Base-by-base conservation (phyloP, 2,797 vertebrate genomes). In the Hippoglossus hippoglossus region DNA sequence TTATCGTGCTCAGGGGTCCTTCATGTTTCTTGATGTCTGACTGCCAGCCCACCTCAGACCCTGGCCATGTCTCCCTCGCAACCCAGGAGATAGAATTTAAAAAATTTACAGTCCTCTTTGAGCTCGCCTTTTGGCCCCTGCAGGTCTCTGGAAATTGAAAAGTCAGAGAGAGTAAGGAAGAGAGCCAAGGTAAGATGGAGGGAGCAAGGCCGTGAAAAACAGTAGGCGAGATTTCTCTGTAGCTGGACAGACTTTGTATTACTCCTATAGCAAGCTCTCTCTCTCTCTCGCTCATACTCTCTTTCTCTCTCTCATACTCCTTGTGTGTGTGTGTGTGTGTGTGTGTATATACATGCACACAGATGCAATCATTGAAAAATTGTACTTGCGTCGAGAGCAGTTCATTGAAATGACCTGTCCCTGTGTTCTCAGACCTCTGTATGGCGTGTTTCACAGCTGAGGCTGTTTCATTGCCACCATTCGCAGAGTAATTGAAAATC, bases 21-120 rank as follows among this genome's bases (percentile, higher is more conserved):
- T 89, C 72, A 74, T 79, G 82, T 87, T 79, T 44, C 77, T 82
- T 67, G 67, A 77, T 84, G 86, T 89, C 76, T 79, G 73, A 75
- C 65, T 78, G 60, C 77, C 65, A 75, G 66, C 59, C 85, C 74
- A 77, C 83, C 85, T 89, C 75, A 86, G 79, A 92, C 88, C 77
- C 44, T 28, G 69, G 46, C 64, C 55, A 25, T 87, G 88, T 91
- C 83, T 82, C 56, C 59, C 71, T 83, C 54, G 54, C 73, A 78
- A 71, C 80, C 75, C 75, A 75, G 85, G 76, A 91, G 91, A 94
- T 94, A 83, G 86, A 90, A 91, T 94, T 92, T 93, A 76, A 93
- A 94, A 94, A 90, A 92, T 92, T 64, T 81, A 92, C 82, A 54
- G 58, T 80, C 71, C 49, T 86, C 81, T 89, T 87, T 89, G 83